These are phyloP conservation scores for Mylabris phalerata DNA, from an alignment of 1,140 invertebrate genomes.

Conservation along the genomic window DNA sequence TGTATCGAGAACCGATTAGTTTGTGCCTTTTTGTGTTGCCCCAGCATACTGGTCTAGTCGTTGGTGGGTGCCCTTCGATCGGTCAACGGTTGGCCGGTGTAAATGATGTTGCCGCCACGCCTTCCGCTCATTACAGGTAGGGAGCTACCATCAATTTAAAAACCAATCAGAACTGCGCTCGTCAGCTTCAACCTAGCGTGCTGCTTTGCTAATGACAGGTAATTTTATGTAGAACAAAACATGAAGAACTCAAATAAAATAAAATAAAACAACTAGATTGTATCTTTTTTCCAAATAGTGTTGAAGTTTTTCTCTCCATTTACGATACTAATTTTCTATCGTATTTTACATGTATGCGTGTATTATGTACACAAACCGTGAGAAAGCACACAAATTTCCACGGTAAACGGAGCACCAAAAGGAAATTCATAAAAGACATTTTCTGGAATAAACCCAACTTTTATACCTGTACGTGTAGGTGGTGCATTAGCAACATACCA, in stretches of 20 bases:
- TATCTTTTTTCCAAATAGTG: constrained; percentile 13
- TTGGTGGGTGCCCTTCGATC: constrained; percentile 17
- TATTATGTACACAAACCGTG: too few species aligned
- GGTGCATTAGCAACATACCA: too few species aligned
- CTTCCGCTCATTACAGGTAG: constrained; percentile 37
- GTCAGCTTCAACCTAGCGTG: constrained; percentile 30
- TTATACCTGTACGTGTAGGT: too few species aligned
- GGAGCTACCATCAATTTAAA: constrained; percentile 39
- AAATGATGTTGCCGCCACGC: constrained; percentile 40
- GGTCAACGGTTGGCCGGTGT: constrained; percentile 39
- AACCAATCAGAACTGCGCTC: constrained; percentile 35
- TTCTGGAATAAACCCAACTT: too few species aligned
- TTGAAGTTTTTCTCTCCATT: not conserved
- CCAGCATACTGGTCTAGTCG: not conserved
- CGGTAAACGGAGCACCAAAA: too few species aligned
- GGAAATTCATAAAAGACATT: too few species aligned
- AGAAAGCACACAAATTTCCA: too few species aligned
- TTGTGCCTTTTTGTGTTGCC: constrained; percentile 11
- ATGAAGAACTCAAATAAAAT: too few species aligned
- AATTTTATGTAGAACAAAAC: constrained; percentile 35
- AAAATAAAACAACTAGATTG: constrained; percentile 17
- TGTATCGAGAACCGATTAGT: constrained; percentile 40
- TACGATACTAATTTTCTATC: not conserved
- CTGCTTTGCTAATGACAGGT: constrained; percentile 35
- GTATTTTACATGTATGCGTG: not conserved